A percentile compares a stretch with the other conserved stretches of the same genome.
Evolutionary conservation across 1,140 invertebrate genomes (phyloP).

Genomic region (Drosophila bipectinata): DNA sequence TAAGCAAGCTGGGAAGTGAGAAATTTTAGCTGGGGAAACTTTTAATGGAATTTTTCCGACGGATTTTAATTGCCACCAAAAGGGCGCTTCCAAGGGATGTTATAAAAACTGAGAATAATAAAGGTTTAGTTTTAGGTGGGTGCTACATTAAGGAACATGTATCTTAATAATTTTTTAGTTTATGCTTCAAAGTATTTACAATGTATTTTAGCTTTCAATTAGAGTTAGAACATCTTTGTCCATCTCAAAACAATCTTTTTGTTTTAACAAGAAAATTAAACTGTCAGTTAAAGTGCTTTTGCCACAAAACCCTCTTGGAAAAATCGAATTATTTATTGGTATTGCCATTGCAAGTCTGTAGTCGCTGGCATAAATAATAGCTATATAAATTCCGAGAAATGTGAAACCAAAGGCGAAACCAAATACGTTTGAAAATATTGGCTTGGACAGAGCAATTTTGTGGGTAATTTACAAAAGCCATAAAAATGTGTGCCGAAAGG

Average conservation of each 20-base stretch:
- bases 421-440: slow-evolving; percentile 14
- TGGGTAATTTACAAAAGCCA: slow-evolving; percentile 43
- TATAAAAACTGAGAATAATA: slow-evolving; percentile 2
- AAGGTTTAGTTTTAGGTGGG: neutral
- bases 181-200: too few relatives aligned
- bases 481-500: slow-evolving; percentile 26
- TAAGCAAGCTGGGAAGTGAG: slow-evolving; percentile 17
- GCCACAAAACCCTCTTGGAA: neutral
- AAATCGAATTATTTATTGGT: slow-evolving; percentile 52
- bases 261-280: neutral
- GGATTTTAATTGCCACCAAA: slow-evolving; percentile 30
- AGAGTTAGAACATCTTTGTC: neutral
- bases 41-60: slow-evolving; percentile 40
- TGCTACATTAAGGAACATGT: neutral
- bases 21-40: slow-evolving; percentile 29
- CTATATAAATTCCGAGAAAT: slow-evolving; percentile 47
- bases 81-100: neutral
- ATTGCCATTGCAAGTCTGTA: slow-evolving; percentile 45
- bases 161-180: neutral
- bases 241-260: neutral
- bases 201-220: neutral
- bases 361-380: slow-evolving; percentile 50
- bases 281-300: neutral
- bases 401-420: slow-evolving; percentile 16
- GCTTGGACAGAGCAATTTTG: slow-evolving; percentile 21